Conservation (phyloP, 2,888 invertebrate species). For the Melinopterus prodromus region DNA sequence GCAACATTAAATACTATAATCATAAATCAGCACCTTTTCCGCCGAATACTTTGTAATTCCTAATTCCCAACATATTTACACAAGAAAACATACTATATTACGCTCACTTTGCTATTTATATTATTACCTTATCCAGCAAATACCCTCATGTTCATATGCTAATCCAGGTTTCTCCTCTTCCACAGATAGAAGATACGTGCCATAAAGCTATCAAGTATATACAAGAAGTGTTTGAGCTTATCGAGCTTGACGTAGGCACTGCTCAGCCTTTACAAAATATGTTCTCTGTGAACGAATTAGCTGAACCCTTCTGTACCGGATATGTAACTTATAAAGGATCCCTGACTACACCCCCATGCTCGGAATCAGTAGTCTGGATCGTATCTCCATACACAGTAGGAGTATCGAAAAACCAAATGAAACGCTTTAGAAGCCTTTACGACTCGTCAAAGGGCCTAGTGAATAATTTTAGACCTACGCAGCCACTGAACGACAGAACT, state of each 20-base stretch:
- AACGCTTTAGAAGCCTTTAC: constrained; percentile 41
- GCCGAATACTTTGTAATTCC: too few relatives aligned
- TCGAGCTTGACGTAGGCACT: constrained; percentile 33
- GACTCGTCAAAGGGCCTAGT: constrained; percentile 36
- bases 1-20: too few relatives aligned
- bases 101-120: too few relatives aligned
- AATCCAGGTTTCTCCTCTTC: neutral
- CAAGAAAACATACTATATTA: too few relatives aligned
- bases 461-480: constrained; percentile 45
- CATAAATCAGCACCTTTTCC: too few relatives aligned
- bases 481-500: constrained; percentile 42
- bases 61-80: too few relatives aligned
- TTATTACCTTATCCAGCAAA: too few relatives aligned
- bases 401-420: constrained; percentile 70
- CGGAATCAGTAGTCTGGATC: constrained; percentile 79
- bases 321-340: constrained; percentile 73
- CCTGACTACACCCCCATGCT: constrained; percentile 78
- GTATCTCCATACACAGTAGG: constrained; percentile 74
- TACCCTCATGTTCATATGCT: too few relatives aligned
- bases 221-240: constrained; percentile 31
- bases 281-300: constrained; percentile 37
- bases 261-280: constrained; percentile 34
- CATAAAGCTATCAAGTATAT: constrained; percentile 33
- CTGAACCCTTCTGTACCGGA: constrained; percentile 39
- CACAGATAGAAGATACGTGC: constrained; percentile 32